Base-by-base conservation (phyloP, 2,797 vertebrate species). In the Hylomyscus alleni region DNA sequence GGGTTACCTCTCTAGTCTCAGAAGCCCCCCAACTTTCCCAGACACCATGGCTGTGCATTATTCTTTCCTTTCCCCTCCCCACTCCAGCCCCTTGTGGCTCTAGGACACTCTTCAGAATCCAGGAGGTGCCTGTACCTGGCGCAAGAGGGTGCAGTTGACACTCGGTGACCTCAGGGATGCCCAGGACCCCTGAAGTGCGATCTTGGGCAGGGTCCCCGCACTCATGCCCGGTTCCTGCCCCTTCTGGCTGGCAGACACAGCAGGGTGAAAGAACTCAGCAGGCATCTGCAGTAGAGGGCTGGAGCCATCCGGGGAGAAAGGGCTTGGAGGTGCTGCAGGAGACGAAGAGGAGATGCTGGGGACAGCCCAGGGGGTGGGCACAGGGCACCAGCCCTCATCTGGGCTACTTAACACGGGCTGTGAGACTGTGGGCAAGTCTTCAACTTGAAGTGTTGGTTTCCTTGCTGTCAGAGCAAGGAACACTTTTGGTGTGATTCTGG, bases 241-340 rank as follows among this genome's bases (percentile, higher is more conserved):
- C 93, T 98, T 98, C 93, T 99, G 99, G 94, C 99, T 98, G 73
- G 98, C 97, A 29, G 99, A 98, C 86, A 98, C 98, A 47, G 98
- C 98, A n/a, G 99, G 99, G 97, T 99, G 99, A 98, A 99, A 99
- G 99, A 99, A 99, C 97, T 99, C 99, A 58, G 98, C 98, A n/a
- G 99, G 99, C 93, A 99, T 98, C 97, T 98, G 99, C 95, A 99
- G 99, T 52, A 99, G 98, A 81, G 99, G 96, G 67, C 98, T 98
- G 97, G 99, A 98, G 47, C 98, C 98, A 98, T 98, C 98, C 83
- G 94, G 97, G 93, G 98, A 98, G 81, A 98, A 98, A 96, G 97
- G 97, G 40, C 96, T 97, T 2, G 95, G 88, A 90, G 98, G 92
- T 12, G 47, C 98, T 98, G 97, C 93, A 58, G 97, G 62, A 77